Percentiles rank a stretch among this genome's conserved stretches.
phyloP scores from a whole-genome alignment of 2,888 invertebrate species.

The Drosophila pseudotalamancana region DNA sequence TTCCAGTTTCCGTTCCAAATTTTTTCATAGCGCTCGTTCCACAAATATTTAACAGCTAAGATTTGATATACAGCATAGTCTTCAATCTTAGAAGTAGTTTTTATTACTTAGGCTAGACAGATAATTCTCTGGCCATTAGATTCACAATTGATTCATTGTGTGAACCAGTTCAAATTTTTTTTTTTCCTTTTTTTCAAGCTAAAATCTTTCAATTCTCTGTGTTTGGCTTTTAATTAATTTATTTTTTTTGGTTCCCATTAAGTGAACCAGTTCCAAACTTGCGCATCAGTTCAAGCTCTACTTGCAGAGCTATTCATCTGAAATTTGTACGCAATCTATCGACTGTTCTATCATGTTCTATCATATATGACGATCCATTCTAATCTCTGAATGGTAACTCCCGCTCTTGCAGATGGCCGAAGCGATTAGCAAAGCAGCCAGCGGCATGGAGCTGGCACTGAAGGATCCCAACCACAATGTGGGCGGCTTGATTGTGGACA shows the following conservation, averaged over 20 bases:
- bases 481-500: conserved; percentile 75
- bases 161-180: not conserved
- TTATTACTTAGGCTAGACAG: too few relatives aligned
- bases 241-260: too few relatives aligned
- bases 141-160: not conserved
- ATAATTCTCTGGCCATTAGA: not conserved
- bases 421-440: conserved; percentile 75
- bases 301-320: not conserved
- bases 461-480: conserved; percentile 59
- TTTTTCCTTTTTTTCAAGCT: too few relatives aligned
- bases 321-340: not conserved
- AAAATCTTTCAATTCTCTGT: too few relatives aligned
- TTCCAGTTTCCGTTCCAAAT: too few relatives aligned
- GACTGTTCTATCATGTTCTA: not conserved
- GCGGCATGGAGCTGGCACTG: conserved; percentile 80
- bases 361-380: too few relatives aligned
- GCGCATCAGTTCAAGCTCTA: not conserved
- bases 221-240: too few relatives aligned
- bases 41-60: too few relatives aligned
- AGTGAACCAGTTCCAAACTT: not conserved
- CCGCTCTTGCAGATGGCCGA: conserved; percentile 79
- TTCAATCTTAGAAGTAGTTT: too few relatives aligned
- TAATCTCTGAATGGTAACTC: not conserved
- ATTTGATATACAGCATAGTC: too few relatives aligned
- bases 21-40: too few relatives aligned